Conservation (phyloP, 2,888 invertebrate genomes). For the Agonopterix alstromeriana region DNA sequence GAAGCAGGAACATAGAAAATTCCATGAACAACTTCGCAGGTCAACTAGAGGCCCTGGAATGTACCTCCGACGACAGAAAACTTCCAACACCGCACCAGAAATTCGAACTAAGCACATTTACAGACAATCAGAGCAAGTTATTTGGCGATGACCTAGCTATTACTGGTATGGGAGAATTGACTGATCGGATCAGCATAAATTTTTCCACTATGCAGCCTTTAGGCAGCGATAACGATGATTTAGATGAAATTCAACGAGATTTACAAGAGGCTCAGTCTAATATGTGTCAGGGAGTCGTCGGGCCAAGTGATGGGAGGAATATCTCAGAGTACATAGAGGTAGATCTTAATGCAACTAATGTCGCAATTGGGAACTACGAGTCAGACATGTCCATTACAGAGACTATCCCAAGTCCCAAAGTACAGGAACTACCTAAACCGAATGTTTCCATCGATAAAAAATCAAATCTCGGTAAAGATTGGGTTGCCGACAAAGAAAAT, state of each 20-base stretch:
- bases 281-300: constrained; percentile 13
- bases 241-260: constrained; percentile 54
- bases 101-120: constrained; percentile 49
- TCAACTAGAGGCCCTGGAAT: constrained; percentile 38
- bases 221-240: constrained; percentile 33
- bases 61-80: constrained; percentile 23
- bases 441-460: constrained; percentile 23
- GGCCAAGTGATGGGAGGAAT: constrained; percentile 17
- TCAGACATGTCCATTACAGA: constrained; percentile 65
- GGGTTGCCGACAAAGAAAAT: constrained; percentile 59
- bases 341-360: constrained; percentile 50
- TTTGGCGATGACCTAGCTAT: constrained; percentile 44
- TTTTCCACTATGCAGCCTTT: constrained; percentile 45
- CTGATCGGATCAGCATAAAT: constrained; percentile 47
- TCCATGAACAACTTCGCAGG: constrained; percentile 40
- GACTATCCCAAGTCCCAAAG: constrained; percentile 44
- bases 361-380: constrained; percentile 28
- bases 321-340: constrained; percentile 55
- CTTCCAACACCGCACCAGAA: constrained; percentile 30
- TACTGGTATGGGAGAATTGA: constrained; percentile 33
- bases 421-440: constrained; percentile 38
- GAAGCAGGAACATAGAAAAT: constrained; percentile 26
- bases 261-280: constrained; percentile 14
- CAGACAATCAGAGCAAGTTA: constrained; percentile 46
- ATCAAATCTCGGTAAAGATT: constrained; percentile 26